phyloP scores from a whole-genome alignment of 1,140 invertebrate species.

The Mizuhopecten yessoensis region DNA sequence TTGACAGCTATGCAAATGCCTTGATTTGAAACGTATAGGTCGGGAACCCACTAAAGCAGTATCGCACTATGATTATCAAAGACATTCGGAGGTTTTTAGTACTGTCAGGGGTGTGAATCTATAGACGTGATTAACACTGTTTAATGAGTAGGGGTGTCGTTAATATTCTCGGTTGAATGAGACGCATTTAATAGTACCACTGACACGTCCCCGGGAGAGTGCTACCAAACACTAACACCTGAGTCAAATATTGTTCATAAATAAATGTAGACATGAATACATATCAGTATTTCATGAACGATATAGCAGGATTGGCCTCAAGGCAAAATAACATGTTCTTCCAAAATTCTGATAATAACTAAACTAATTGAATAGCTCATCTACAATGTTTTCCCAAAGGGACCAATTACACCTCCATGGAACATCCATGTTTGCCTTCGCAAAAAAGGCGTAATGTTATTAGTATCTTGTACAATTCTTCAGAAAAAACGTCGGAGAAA shows the following conservation, averaged over 20 bases:
- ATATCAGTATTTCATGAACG: not conserved
- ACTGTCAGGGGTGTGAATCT: not conserved
- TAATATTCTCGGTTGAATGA: not conserved
- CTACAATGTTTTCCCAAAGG: not conserved
- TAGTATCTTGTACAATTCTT: too few relatives aligned
- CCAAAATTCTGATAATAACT: not conserved
- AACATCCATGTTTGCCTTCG: too few relatives aligned
- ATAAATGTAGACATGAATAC: not conserved
- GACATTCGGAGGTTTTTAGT: too few relatives aligned
- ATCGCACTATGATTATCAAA: constrained; percentile 19
- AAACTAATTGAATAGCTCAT: not conserved
- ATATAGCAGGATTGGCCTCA: not conserved
- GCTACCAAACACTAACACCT: not conserved
- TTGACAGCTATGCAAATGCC: not conserved
- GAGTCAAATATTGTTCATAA: not conserved
- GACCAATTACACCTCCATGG: not conserved
- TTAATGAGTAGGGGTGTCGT: not conserved
- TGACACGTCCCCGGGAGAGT: not conserved
- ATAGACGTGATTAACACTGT: not conserved
- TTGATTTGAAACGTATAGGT: not conserved
- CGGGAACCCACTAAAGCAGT: not conserved
- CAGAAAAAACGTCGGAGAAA: too few relatives aligned
- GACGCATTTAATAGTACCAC: not conserved
- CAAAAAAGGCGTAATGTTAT: too few relatives aligned
- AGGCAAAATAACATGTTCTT: not conserved